A percentile compares a stretch with the other conserved stretches of the same genome.
Evolutionary conservation across 2,888 invertebrate species (phyloP).

Genomic region (Cantharis flavilabris): DNA sequence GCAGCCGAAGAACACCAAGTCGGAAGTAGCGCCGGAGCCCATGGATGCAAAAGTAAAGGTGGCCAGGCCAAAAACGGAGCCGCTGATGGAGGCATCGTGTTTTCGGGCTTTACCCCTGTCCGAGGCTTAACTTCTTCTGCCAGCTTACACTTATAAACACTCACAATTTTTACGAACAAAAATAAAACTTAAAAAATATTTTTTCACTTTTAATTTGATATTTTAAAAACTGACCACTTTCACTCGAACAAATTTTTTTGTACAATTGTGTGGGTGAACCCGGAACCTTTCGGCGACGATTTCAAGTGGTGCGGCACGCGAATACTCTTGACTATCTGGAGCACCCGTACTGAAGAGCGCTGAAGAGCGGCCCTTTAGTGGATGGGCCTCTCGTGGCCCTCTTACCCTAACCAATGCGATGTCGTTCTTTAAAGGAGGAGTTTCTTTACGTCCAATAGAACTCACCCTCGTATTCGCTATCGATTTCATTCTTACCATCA

Average conservation of each 20-base stretch:
- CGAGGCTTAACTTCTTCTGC: conserved; percentile 49
- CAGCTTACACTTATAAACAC: conserved; percentile 41
- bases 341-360: conserved; percentile 55
- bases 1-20: conserved; percentile 71
- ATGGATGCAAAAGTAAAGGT: conserved; percentile 74
- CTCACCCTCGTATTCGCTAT: conserved; percentile 27
- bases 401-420: conserved; percentile 47
- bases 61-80: conserved; percentile 75
- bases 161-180: conserved; percentile 1
- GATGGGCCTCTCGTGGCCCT: conserved; percentile 49
- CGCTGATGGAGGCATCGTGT: conserved; percentile 40
- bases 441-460: conserved; percentile 46
- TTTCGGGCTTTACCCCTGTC: conserved; percentile 35
- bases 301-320: conserved; percentile 54
- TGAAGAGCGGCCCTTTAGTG: conserved; percentile 55
- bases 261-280: conserved; percentile 19
- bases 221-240: background rate
- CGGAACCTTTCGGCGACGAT: conserved; percentile 30
- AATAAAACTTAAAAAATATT: background rate
- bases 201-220: background rate
- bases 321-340: conserved; percentile 53
- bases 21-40: conserved; percentile 74
- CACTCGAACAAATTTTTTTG: background rate
- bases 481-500: conserved; percentile 36
- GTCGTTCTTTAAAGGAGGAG: conserved; percentile 45